phyloP scores from a whole-genome alignment of 2,113 vertebrate genomes.

The Piprites chloris region DNA sequence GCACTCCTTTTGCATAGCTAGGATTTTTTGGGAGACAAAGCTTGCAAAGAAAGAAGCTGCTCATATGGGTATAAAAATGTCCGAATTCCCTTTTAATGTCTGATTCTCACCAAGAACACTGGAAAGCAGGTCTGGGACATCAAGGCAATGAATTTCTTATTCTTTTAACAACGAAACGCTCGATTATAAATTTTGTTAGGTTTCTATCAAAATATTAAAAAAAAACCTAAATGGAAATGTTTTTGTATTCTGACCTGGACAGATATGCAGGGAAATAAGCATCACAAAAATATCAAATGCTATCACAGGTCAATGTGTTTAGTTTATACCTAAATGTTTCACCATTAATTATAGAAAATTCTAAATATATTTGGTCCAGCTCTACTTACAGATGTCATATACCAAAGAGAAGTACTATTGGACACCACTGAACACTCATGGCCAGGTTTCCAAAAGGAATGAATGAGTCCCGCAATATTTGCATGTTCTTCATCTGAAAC shows the following conservation, averaged over 20 bases:
- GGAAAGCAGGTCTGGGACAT: not conserved
- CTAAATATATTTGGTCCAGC: not conserved
- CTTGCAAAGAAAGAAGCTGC: not conserved
- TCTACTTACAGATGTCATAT: not conserved
- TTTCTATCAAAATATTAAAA: not conserved
- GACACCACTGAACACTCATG: not conserved
- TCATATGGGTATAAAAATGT: not conserved
- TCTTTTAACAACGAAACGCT: not conserved
- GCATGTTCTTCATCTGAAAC: not conserved
- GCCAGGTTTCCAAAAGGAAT: not conserved
- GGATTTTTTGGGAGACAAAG: not conserved
- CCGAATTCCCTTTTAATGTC: not conserved
- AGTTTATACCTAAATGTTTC: not conserved
- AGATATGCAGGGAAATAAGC: not conserved
- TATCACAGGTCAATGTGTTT: not conserved
- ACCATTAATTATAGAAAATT: not conserved
- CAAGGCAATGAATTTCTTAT: not conserved
- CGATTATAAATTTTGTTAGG: not conserved
- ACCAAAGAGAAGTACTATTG: not conserved
- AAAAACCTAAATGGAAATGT: not conserved
- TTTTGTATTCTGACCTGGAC: not conserved
- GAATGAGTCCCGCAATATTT: not conserved
- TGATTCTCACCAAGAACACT: not conserved
- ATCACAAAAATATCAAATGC: not conserved
- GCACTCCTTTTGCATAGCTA: constrained; percentile 30